These are phyloP conservation scores for Cephonodes hylas DNA, from an alignment of 2,888 invertebrate genomes.

Conservation along the genomic window DNA sequence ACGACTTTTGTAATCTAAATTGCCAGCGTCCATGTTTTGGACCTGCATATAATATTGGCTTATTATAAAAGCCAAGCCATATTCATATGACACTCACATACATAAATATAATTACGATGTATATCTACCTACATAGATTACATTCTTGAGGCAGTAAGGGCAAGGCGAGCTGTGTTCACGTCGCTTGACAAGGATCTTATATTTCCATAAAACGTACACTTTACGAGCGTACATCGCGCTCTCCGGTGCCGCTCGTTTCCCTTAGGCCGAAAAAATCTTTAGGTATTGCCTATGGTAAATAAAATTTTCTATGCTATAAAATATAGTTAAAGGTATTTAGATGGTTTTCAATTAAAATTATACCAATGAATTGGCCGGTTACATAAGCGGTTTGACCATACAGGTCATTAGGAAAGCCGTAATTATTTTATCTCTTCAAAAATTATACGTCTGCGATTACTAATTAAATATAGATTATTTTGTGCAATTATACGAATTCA, in stretches of 20 bases:
- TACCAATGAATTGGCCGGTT: too few relatives aligned
- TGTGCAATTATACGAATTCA: too few relatives aligned
- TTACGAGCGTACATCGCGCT: slow-evolving; percentile 55
- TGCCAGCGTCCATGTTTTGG: too few relatives aligned
- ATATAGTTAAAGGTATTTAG: neutral
- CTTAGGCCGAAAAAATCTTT: neutral
- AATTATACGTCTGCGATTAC: too few relatives aligned
- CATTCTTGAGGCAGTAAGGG: slow-evolving; percentile 45
- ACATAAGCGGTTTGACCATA: too few relatives aligned
- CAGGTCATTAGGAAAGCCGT: too few relatives aligned
- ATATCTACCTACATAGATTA: slow-evolving; percentile 37
- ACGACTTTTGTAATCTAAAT: too few relatives aligned
- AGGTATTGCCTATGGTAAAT: slow-evolving; percentile 1
- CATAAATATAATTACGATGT: slow-evolving; percentile 11
- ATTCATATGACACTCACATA: neutral
- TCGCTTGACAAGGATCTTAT: slow-evolving; percentile 69
- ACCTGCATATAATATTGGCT: too few relatives aligned
- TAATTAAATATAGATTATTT: too few relatives aligned
- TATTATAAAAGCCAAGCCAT: too few relatives aligned
- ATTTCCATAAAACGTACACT: slow-evolving; percentile 71
- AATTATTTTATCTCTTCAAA: too few relatives aligned
- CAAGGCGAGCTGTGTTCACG: slow-evolving; percentile 43
- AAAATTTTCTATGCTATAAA: neutral
- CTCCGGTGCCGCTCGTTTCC: slow-evolving; percentile 29
- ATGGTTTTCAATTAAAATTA: too few relatives aligned